These are phyloP conservation scores for Dendrophyllia cribrosa DNA, from an alignment of 64 coral and sea anemone species.

Conservation along the genomic window DNA sequence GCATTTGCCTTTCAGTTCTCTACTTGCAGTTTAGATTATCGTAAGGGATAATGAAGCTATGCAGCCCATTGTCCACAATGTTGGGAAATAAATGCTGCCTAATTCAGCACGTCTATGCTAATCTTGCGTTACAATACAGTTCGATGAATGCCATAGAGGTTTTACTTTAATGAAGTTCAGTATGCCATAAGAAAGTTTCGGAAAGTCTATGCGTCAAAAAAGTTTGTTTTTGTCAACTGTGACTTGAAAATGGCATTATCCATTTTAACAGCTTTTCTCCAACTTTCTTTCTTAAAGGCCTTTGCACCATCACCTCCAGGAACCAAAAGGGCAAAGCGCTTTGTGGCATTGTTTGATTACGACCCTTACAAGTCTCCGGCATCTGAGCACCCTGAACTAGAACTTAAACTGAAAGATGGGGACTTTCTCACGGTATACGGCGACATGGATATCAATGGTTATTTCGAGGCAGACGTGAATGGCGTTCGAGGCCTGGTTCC, in stretches of 20 bases:
- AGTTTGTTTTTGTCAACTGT: too few relatives aligned
- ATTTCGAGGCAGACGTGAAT: constrained; percentile 85
- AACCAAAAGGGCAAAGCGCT: constrained; percentile 57
- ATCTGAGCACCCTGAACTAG: constrained; percentile 79
- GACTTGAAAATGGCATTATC: background rate
- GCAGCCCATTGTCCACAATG: too few relatives aligned
- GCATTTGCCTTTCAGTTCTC: too few relatives aligned
- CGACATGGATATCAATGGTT: constrained; percentile 91
- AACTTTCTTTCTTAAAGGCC: background rate
- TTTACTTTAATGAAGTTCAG: too few relatives aligned
- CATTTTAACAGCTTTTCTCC: background rate
- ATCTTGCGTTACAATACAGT: too few relatives aligned
- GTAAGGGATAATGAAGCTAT: too few relatives aligned
- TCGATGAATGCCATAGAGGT: too few relatives aligned
- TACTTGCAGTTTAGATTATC: too few relatives aligned
- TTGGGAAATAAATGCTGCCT: too few relatives aligned
- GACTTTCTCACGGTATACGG: constrained; percentile 78
- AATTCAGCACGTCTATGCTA: too few relatives aligned
- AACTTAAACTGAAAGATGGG: constrained; percentile 82
- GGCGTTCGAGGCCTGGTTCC: constrained; percentile 87
- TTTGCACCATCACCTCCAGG: constrained; percentile 30
- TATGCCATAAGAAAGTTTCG: too few relatives aligned
- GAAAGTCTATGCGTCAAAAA: too few relatives aligned
- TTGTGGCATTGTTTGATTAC: constrained; percentile 89
- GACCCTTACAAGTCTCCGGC: constrained; percentile 79